These are phyloP conservation scores for Vireo altiloquus DNA, from an alignment of 2,113 vertebrate species.

Conservation along the genomic window DNA sequence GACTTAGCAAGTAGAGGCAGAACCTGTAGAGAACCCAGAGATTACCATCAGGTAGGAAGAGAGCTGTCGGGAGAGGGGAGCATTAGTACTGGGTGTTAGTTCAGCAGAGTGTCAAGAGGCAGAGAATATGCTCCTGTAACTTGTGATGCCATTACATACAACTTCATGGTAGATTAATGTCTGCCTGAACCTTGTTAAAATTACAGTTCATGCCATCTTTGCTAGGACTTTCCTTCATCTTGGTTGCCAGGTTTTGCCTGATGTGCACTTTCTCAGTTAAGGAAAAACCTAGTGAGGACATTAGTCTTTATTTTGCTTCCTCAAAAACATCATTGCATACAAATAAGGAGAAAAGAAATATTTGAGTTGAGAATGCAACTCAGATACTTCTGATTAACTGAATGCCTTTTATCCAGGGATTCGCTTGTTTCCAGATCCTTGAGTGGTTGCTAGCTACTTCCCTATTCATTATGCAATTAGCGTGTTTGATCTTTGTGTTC, in stretches of 20 bases:
- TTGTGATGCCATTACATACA: neutral
- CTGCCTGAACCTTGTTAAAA: neutral
- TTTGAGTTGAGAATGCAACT: neutral
- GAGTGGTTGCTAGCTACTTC: neutral
- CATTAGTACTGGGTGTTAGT: neutral
- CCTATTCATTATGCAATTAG: constrained; percentile 10
- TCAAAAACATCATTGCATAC: neutral
- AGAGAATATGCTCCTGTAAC: neutral
- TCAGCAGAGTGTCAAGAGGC: neutral
- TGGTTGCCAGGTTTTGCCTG: neutral
- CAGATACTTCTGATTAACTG: neutral
- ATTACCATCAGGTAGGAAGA: neutral
- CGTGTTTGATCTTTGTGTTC: neutral
- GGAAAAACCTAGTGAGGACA: neutral
- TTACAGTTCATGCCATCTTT: neutral
- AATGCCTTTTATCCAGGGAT: neutral
- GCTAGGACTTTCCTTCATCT: neutral
- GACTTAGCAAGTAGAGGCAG: neutral
- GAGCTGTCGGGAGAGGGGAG: neutral
- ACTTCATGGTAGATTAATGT: neutral
- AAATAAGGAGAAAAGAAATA: neutral
- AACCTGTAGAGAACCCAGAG: neutral
- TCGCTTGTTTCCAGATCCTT: neutral
- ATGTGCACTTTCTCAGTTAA: neutral
- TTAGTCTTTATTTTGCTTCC: neutral